Conservation (phyloP, 2,797 vertebrate genomes). For the Artibeus jamaicensis region DNA sequence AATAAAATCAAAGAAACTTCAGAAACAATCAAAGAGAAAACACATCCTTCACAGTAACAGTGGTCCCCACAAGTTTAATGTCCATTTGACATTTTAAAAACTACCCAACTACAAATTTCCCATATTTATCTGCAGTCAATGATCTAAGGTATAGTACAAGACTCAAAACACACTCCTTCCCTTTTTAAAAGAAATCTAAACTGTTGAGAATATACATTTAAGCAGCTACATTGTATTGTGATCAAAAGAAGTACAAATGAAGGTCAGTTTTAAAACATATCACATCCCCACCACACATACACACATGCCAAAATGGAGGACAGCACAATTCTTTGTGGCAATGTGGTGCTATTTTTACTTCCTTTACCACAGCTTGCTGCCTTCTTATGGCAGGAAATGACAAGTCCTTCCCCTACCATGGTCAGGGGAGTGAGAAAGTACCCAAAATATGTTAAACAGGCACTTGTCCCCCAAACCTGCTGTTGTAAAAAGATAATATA, state of each 20-base stretch:
- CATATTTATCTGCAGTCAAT: neutral
- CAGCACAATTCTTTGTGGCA: neutral
- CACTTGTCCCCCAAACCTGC: neutral
- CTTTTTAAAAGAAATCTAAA: neutral
- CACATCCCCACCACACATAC: neutral
- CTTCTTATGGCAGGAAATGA: slow-evolving; percentile 37
- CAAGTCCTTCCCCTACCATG: neutral
- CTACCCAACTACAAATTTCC: neutral
- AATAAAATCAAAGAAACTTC: slow-evolving; percentile 17
- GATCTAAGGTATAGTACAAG: neutral
- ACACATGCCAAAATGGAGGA: neutral
- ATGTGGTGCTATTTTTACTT: slow-evolving; percentile 40
- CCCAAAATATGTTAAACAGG: neutral
- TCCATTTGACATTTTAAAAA: neutral
- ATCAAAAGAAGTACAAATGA: slow-evolving; percentile 17
- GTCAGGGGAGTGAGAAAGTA: neutral
- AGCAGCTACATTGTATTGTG: neutral
- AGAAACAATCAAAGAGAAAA: neutral
- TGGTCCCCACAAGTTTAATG: neutral
- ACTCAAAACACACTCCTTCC: neutral
- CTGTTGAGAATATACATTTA: slow-evolving; percentile 10
- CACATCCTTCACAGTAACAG: neutral
- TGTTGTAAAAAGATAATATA: neutral
- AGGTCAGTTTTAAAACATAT: neutral
- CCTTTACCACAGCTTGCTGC: neutral